Conservation (phyloP, 2,113 vertebrate species). For the Podarcis muralis region DNA sequence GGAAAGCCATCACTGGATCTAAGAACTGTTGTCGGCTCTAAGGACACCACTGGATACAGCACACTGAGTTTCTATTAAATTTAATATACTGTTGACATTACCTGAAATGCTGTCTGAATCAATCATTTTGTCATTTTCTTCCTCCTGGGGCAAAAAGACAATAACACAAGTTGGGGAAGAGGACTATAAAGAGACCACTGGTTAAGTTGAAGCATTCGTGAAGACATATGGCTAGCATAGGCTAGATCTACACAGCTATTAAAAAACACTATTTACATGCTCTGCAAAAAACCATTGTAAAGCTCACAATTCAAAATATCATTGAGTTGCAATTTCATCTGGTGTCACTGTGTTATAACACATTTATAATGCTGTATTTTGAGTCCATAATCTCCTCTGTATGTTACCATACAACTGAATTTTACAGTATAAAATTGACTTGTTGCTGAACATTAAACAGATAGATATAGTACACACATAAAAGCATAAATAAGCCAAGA, state of each 20-base stretch:
- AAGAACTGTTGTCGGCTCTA: too few relatives aligned
- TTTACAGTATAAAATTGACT: not conserved
- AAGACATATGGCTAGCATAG: not conserved
- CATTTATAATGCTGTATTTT: too few relatives aligned
- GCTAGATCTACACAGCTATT: too few relatives aligned
- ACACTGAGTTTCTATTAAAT: too few relatives aligned
- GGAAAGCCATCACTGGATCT: too few relatives aligned
- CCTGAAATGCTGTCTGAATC: not conserved
- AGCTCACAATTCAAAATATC: too few relatives aligned
- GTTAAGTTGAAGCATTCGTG: not conserved
- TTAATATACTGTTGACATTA: not conserved
- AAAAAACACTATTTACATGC: not conserved
- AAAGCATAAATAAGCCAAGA: not conserved
- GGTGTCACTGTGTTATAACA: too few relatives aligned
- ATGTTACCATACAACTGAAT: not conserved
- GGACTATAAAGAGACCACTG: not conserved
- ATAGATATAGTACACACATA: not conserved
- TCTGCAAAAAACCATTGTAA: not conserved
- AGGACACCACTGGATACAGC: too few relatives aligned
- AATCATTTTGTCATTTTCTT: not conserved
- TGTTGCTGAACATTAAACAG: not conserved
- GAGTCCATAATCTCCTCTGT: not conserved
- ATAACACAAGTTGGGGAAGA: too few relatives aligned
- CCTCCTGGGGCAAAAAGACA: not conserved
- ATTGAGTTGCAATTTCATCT: too few relatives aligned